Evolutionary conservation across 2,888 invertebrate species (phyloP).

Genomic region (Conomelus anceps): DNA sequence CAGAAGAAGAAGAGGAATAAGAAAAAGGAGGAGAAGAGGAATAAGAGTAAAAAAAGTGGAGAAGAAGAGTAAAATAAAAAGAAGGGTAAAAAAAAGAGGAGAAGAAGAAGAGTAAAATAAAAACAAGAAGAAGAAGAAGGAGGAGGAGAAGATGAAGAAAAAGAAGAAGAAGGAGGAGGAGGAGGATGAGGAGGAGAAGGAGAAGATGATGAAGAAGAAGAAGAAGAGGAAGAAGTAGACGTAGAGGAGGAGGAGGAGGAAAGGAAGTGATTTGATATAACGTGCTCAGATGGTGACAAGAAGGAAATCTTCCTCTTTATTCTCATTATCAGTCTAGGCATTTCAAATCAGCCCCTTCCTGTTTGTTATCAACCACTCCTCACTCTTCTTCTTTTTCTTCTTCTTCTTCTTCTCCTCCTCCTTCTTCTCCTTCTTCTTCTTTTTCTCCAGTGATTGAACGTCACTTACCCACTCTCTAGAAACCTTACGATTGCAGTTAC

Average conservation of each 20-base stretch:
- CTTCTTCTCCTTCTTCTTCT: neutral
- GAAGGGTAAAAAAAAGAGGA: neutral
- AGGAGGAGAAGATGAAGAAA: neutral
- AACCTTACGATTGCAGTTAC: neutral
- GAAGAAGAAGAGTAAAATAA: neutral
- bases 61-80: neutral
- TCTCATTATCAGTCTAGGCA: neutral
- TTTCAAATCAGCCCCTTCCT: neutral
- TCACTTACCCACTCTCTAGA: neutral
- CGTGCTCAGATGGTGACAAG: neutral
- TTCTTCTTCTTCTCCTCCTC: neutral
- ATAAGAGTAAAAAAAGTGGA: neutral
- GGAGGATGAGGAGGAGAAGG: neutral
- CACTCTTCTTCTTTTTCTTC: neutral
- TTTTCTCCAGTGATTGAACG: neutral
- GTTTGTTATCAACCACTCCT: neutral
- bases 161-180: neutral
- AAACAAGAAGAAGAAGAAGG: neutral
- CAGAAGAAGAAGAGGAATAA: neutral
- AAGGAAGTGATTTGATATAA: neutral
- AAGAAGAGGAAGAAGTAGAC: too few relatives aligned
- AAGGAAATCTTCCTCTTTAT: neutral
- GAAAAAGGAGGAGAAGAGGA: neutral
- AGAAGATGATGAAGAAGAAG: neutral
- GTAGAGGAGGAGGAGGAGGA: neutral